Conservation (phyloP, 2,888 invertebrate genomes). For the Muscina levida region DNA sequence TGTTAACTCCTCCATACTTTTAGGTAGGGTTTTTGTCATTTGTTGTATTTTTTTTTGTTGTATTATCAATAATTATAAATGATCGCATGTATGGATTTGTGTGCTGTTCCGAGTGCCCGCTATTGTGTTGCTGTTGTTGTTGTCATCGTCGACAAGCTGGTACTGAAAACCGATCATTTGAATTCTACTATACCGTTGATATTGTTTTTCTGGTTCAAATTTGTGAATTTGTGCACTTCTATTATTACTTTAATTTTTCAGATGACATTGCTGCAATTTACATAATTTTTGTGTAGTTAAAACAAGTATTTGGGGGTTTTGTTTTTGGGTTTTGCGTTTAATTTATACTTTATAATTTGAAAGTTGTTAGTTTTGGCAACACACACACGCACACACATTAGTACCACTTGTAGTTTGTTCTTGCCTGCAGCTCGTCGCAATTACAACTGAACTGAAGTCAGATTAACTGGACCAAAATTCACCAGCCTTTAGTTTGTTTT, state of each 20-base stretch:
- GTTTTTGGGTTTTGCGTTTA: neutral
- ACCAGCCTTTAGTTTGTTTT: conserved; percentile 13
- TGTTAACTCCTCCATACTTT: conserved; percentile 34
- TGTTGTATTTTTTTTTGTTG: conserved; percentile 50
- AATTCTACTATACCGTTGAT: neutral
- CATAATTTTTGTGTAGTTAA: conserved; percentile 1
- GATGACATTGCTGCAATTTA: too few relatives aligned
- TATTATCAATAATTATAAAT: conserved; percentile 53
- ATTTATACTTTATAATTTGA: neutral
- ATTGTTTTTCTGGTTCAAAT: conserved; percentile 12
- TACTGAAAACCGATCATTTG: conserved; percentile 51
- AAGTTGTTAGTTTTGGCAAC: conserved; percentile 1
- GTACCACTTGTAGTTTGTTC: neutral
- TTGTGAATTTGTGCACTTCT: conserved; percentile 25
- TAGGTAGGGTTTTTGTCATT: conserved; percentile 19
- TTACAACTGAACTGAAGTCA: conserved; percentile 1
- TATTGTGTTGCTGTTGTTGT: conserved; percentile 34
- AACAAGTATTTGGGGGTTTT: neutral
- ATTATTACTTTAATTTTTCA: conserved; percentile 22
- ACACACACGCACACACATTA: too few relatives aligned
- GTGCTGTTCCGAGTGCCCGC: too few relatives aligned
- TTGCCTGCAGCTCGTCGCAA: conserved; percentile 31
- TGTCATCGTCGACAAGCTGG: conserved; percentile 66
- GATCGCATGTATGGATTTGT: conserved; percentile 53
- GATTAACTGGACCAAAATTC: conserved; percentile 21